Evolutionary conservation across 2,113 vertebrate species (phyloP).

Genomic region (Thermophis baileyi): DNA sequence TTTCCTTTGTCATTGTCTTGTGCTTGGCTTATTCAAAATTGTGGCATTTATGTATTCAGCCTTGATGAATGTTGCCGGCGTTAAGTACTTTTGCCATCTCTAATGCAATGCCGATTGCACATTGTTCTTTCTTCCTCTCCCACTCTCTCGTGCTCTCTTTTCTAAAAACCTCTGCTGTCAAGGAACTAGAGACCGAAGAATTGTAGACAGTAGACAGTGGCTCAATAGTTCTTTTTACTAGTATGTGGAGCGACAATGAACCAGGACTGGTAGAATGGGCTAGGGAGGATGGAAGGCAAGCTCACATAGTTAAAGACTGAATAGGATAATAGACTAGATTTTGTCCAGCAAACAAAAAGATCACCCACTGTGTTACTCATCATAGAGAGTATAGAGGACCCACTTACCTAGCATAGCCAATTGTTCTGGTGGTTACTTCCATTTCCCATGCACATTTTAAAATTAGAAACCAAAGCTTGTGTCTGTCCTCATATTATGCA

Average conservation of each 20-base stretch:
- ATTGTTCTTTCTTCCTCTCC: conserved; percentile 78
- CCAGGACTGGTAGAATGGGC: conserved; percentile 47
- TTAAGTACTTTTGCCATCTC: conserved; percentile 88
- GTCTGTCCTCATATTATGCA: too few species aligned
- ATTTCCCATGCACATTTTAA: background rate
- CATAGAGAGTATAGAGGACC: background rate
- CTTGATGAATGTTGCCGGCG: conserved; percentile 86
- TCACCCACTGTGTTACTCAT: background rate
- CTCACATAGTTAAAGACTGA: conserved; percentile 13
- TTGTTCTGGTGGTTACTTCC: background rate
- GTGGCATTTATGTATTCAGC: conserved; percentile 90
- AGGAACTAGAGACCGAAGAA: conserved; percentile 71
- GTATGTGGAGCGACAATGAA: conserved; percentile 66
- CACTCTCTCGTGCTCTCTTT: background rate
- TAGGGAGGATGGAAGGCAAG: conserved; percentile 35
- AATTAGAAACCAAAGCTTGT: background rate
- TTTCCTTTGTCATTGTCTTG: conserved; percentile 89
- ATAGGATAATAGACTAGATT: background rate
- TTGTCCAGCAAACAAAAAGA: background rate
- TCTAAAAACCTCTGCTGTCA: conserved; percentile 82
- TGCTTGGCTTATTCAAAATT: conserved; percentile 88
- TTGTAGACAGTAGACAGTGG: conserved; percentile 75
- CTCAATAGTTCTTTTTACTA: conserved; percentile 79
- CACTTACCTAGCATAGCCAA: background rate
- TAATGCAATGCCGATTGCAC: conserved; percentile 81